phyloP scores from a whole-genome alignment of 1,140 invertebrate genomes.

The Asbolus verrucosus region DNA sequence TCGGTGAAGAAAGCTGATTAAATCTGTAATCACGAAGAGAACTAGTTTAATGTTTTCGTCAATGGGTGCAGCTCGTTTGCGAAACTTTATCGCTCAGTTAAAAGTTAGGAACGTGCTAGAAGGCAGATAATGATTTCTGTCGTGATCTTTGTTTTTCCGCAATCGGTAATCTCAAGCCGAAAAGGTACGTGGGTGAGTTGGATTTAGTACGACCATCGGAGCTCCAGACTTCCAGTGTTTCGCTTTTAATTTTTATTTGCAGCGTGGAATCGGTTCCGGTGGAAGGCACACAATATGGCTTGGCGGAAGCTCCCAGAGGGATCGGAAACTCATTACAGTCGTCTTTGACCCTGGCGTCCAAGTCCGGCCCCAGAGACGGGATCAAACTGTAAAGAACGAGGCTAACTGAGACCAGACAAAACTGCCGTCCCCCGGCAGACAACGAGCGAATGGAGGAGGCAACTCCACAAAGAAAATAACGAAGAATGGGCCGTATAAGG shows the following conservation, averaged over 20 bases:
- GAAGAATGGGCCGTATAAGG: slow-evolving; percentile 26
- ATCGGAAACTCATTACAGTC: slow-evolving; percentile 60
- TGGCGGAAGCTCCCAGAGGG: slow-evolving; percentile 51
- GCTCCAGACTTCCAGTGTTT: slow-evolving; percentile 11
- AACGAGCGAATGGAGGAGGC: slow-evolving; percentile 20
- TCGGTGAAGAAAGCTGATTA: too few species aligned
- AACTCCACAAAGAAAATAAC: slow-evolving; percentile 37
- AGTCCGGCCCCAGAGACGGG: slow-evolving; percentile 49
- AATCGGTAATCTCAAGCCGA: too few species aligned
- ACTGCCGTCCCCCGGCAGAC: slow-evolving; percentile 30
- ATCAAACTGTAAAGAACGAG: slow-evolving; percentile 48
- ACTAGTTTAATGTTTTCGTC: too few species aligned
- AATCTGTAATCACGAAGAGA: too few species aligned
- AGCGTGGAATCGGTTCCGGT: slow-evolving; percentile 16
- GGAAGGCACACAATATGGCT: slow-evolving; percentile 52
- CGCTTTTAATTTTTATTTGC: slow-evolving; percentile 27
- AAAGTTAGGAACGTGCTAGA: too few species aligned
- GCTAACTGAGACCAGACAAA: slow-evolving; percentile 39
- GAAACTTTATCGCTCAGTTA: too few species aligned
- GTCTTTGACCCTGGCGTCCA: slow-evolving; percentile 58
- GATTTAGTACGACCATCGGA: too few species aligned
- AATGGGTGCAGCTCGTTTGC: too few species aligned
- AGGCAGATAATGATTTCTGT: too few species aligned
- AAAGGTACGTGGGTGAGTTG: too few species aligned
- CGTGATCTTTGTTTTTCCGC: too few species aligned